phyloP scores from a whole-genome alignment of 1,140 invertebrate genomes.

The Cydia pomonella region DNA sequence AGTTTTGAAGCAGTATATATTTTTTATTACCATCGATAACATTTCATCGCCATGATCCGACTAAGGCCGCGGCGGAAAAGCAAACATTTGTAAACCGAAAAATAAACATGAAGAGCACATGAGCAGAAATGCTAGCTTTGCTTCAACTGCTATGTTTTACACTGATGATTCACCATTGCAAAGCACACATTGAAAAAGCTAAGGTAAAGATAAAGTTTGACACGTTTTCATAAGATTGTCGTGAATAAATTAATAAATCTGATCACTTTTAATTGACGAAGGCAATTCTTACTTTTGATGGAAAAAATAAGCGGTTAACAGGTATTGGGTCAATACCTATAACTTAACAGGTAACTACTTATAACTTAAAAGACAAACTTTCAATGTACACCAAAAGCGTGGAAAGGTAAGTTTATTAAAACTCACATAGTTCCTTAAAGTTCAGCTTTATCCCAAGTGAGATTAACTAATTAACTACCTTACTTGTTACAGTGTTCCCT shows the following conservation, averaged over 20 bases:
- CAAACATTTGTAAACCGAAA: not conserved
- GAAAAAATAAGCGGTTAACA: not conserved
- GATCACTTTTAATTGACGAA: no score
- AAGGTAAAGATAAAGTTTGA: not conserved
- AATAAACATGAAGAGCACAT: slow-evolving; percentile 5
- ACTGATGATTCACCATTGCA: not conserved
- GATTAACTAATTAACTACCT: no score
- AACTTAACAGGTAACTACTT: no score
- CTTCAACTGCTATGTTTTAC: not conserved
- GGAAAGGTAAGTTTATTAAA: no score
- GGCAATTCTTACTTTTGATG: not conserved
- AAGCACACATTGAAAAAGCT: not conserved
- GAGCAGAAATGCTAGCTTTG: not conserved
- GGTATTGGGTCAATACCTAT: not conserved
- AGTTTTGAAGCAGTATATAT: not conserved
- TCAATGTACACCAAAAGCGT: no score
- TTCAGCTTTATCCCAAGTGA: no score
- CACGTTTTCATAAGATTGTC: no score
- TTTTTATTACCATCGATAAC: slow-evolving; percentile 30
- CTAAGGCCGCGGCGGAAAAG: not conserved
- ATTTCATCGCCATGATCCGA: slow-evolving; percentile 17
- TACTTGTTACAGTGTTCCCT: no score
- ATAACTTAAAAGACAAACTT: no score
- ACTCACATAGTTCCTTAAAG: no score
- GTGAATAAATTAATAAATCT: no score